Evolutionary conservation across 2,113 vertebrate species (phyloP).

Genomic region (Varanus komodoensis): DNA sequence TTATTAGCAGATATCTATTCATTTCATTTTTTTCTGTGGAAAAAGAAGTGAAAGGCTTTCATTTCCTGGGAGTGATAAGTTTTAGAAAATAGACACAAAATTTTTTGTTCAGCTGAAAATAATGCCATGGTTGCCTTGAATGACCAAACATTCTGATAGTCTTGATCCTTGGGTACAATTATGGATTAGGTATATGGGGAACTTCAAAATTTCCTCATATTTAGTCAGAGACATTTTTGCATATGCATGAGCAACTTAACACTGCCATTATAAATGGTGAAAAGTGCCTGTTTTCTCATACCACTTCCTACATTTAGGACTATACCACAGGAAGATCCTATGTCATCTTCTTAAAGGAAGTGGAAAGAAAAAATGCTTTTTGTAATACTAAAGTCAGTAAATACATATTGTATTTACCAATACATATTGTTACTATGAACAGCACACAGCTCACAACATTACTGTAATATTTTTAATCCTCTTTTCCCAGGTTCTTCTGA

Average conservation of each 20-base stretch:
- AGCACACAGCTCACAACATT: background rate
- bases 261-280: background rate
- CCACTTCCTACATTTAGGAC: background rate
- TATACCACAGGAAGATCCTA: background rate
- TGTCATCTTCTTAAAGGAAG: background rate
- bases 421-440: background rate
- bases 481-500: background rate
- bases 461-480: background rate
- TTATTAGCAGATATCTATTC: conserved; percentile 43
- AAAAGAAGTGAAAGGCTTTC: conserved; percentile 41
- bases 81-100: no score
- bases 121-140: no score
- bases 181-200: background rate
- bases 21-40: conserved; percentile 29
- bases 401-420: no score
- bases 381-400: background rate
- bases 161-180: background rate
- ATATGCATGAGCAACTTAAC: background rate
- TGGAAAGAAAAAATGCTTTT: background rate
- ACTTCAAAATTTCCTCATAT: background rate
- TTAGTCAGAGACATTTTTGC: background rate
- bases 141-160: no score
- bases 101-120: no score
- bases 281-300: background rate
- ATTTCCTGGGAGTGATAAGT: conserved; percentile 43